Evolutionary conservation across 2,113 vertebrate genomes (phyloP).

Genomic region (Triplophysa rosa): DNA sequence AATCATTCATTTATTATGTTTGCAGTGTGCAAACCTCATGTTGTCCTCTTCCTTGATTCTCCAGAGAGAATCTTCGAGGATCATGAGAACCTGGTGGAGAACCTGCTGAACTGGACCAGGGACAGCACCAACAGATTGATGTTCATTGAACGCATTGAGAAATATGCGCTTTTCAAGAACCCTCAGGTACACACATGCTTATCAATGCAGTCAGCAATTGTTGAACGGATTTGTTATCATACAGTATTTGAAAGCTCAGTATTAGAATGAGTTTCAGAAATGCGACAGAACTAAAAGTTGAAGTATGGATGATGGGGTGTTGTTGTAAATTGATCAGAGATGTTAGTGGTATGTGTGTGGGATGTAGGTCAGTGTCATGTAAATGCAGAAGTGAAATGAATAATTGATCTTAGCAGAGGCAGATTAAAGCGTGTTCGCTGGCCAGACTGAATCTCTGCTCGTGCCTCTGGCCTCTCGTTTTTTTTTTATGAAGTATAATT

Average conservation of each 20-base stretch:
- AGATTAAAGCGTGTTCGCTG: constrained; percentile 4
- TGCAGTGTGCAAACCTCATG: not conserved
- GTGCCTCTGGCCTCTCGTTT: not conserved
- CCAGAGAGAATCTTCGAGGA: constrained; percentile 97
- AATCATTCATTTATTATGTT: not conserved
- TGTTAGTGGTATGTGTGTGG: constrained; percentile 2
- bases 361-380: constrained; percentile 33
- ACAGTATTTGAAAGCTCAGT: no score
- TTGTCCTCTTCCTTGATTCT: not conserved
- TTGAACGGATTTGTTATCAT: no score
- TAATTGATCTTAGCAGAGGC: constrained; percentile 37
- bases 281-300: not conserved
- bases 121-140: constrained; percentile 98
- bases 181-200: constrained; percentile 42
- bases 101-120: constrained; percentile 96
- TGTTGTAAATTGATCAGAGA: not conserved
- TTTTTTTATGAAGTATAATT: no score
- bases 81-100: constrained; percentile 98
- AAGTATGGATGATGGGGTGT: not conserved
- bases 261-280: not conserved
- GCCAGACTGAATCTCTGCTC: not conserved
- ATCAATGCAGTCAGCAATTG: no score
- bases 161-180: constrained; percentile 95
- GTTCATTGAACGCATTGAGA: constrained; percentile 97
- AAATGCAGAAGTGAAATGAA: constrained; percentile 14